Evolutionary conservation across 2,888 invertebrate species (phyloP), one percentile per base, ranked within the genome.

Genomic region (Strigamia transsilvanica): DNA sequence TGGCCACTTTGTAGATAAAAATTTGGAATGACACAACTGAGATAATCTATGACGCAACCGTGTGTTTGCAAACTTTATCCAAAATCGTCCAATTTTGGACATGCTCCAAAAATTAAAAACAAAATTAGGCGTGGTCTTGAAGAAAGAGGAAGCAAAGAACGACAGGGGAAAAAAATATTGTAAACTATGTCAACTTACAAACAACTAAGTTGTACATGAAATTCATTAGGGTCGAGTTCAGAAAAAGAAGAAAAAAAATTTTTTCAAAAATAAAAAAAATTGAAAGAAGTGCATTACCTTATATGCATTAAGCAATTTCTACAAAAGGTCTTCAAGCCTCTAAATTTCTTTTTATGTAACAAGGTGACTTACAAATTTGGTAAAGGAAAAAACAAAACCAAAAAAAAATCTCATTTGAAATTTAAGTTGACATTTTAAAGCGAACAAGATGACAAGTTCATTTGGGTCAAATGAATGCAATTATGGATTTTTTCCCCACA

Each of bases 1-100:
- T 66, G 61, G 61, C 61, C 61, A 66, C 61, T 66, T 66, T 66
- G 61, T 66, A 66, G 61, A 66, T 66, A 66, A 66, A 66, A 66
- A 66, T 66, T 66, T 66, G 61, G 61, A 66, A 66, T 66, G 61
- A 66, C 61, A 66, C 21, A 66, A 66, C 21, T 66, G 61, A 66
- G 61, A 66, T 66, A 66, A 66, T 66, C 61, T 66, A 66, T 66
- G 61, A 66, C 61, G 61, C 61, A 66, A 66, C 18, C 61, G 18
- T 23, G 61, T 66, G 61, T 66, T 66, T 66, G 61, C 21, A 66
- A 66, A 21, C 61, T 66, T 18, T 66, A 10, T 18, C 61, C 23
- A 66, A 66, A 66, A 23, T 23, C 61, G 18, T 66, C 61, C 13
- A 66, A 66, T 66, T 38, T 51, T 66, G 61, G 61, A 66, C 21